Evolutionary conservation across 2,113 vertebrate genomes (phyloP).

Genomic region (Rhabdornis inornatus): DNA sequence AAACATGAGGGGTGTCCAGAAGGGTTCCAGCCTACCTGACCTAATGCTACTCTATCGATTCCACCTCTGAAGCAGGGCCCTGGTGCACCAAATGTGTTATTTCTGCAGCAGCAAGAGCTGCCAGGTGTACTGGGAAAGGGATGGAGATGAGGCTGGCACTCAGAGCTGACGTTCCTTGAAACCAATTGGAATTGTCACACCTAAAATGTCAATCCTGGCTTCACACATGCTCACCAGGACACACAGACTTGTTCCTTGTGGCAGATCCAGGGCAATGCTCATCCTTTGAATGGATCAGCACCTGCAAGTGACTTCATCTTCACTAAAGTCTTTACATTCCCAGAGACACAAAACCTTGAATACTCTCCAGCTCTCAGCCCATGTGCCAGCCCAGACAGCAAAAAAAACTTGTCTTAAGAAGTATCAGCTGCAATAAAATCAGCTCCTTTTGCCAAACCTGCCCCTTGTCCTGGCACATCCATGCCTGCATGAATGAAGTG

Average conservation of each 20-base stretch:
- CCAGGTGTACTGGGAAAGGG: neutral
- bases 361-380: neutral
- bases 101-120: neutral
- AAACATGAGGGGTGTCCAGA: neutral
- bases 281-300: neutral
- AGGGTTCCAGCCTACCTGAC: neutral
- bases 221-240: neutral
- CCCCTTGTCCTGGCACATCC: neutral
- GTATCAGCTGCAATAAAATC: neutral
- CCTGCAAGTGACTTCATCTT: neutral
- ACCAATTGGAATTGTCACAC: neutral
- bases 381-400: neutral
- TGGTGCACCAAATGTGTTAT: neutral
- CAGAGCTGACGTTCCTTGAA: neutral
- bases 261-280: neutral
- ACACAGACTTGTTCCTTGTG: neutral
- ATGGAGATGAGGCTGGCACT: fast-evolving
- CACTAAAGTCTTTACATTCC: neutral
- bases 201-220: neutral
- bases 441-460: neutral
- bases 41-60: fast-evolving
- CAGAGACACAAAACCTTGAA: neutral
- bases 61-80: neutral
- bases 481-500: fast-evolving
- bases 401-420: neutral